Evolutionary conservation across 2,797 vertebrate genomes (phyloP), one percentile per base, ranked within the genome.

Genomic region (Enteromius radiatus): DNA sequence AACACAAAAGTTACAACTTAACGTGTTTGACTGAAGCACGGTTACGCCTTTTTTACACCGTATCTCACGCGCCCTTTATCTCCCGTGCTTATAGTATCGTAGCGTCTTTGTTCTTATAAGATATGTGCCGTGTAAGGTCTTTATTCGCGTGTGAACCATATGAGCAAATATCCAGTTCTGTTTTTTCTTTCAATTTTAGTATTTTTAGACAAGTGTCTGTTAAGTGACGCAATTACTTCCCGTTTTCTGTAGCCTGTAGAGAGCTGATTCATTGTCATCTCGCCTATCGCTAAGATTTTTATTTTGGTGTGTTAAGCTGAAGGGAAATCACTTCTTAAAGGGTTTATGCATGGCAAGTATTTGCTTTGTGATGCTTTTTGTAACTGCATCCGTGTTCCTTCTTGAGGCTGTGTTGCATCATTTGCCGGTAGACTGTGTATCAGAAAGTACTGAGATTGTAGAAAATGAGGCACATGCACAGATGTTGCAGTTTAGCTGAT

Each of bases 91-190:
- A 31, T 12, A 12, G 23, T 3, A 38, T 38, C 33, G 1, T 19
- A 47, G 0, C 2, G 52, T 80, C 68, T 73, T 80, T 80, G 67
- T 80, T 63, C 68, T 10, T n/a, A 36, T n/a, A n/a, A n/a, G n/a
- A n/a, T 6, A n/a, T 47, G 21, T 23, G 15, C 28, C 15, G 21
- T 78, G 31, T 19, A 5, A 19, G 23, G 36, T 56, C 47, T 31
- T 19, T 4, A 41, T 78, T 8, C 64, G 26, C 43, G 2, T 21
- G 3, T 12, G 11, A 49, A 65, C 9, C 3, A 17, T 19, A 19
- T 5, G 6, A 19, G 43, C 23, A 41, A 5, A 10, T 68, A 7
- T 21, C n/a, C 14, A 68, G 31, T 15, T 26, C 14, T 21, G 41
- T n/a, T 63, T 28, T 47, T 23, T 9, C 1, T 3, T 3, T 3